phyloP scores from a whole-genome alignment of 2,113 vertebrate species.

The Corythornis vintsioides region DNA sequence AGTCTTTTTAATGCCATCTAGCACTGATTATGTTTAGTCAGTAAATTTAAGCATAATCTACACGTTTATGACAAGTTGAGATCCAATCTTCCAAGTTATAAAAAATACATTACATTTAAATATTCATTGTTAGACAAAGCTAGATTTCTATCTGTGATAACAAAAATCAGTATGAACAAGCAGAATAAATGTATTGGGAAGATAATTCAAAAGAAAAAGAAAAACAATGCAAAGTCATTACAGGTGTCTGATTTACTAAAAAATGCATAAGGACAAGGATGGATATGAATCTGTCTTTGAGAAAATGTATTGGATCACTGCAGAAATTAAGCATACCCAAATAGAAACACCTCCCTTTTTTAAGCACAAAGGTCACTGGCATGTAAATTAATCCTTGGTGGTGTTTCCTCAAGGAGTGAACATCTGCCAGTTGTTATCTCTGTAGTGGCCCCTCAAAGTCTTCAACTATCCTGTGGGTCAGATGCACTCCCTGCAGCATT shows the following conservation, averaged over 20 bases:
- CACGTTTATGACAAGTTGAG: constrained; percentile 36
- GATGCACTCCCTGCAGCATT: not conserved
- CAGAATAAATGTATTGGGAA: constrained; percentile 16
- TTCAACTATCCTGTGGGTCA: not conserved
- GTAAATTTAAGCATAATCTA: constrained; percentile 58
- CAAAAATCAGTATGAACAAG: not conserved
- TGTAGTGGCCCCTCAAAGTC: not conserved
- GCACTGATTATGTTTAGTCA: constrained; percentile 48
- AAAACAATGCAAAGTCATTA: not conserved
- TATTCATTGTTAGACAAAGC: constrained; percentile 49
- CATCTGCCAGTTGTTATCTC: not conserved
- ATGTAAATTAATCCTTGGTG: not conserved
- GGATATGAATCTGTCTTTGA: not conserved
- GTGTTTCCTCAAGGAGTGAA: not conserved
- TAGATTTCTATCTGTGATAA: constrained; percentile 47
- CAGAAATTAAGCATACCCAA: not conserved
- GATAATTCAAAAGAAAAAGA: constrained; percentile 21
- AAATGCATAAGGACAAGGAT: not conserved
- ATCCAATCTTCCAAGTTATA: constrained; percentile 23
- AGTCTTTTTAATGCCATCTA: not conserved
- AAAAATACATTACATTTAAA: constrained; percentile 64
- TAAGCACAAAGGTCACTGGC: not conserved
- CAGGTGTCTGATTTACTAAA: not conserved
- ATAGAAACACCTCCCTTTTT: not conserved
- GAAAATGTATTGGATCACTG: not conserved